Evolutionary conservation across 1,140 invertebrate genomes (phyloP).

Genomic region (Schlechtendalia chinensis): DNA sequence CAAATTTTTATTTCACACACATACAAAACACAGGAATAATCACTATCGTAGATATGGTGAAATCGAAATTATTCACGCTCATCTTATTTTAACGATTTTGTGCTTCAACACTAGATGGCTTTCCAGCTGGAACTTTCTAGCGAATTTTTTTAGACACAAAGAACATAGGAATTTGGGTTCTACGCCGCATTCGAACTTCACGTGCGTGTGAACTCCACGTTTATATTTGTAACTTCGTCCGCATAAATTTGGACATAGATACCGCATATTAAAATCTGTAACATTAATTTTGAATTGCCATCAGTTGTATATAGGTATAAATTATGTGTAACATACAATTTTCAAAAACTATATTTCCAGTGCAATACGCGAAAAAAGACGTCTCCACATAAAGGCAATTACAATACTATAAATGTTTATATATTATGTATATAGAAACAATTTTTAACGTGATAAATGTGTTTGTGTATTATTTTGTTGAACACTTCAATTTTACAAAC

Average conservation of each 20-base stretch:
- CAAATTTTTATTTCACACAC: neutral
- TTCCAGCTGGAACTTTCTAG: constrained; percentile 20
- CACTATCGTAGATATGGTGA: neutral
- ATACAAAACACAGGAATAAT: neutral
- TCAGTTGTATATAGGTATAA: too few relatives aligned
- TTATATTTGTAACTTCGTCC: constrained; percentile 53
- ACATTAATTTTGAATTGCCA: constrained; percentile 3
- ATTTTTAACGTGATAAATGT: neutral
- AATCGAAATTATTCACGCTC: neutral
- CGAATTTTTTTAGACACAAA: constrained; percentile 55
- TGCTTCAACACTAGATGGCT: constrained; percentile 40
- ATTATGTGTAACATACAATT: constrained; percentile 2
- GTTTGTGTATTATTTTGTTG: too few relatives aligned
- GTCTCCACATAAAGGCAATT: neutral
- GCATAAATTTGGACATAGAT: constrained; percentile 50
- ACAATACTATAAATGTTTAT: neutral
- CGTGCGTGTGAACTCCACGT: constrained; percentile 55
- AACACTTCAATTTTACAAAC: too few relatives aligned
- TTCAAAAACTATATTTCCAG: neutral
- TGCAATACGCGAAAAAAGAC: neutral
- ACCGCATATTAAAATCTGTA: constrained; percentile 20
- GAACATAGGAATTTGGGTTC: constrained; percentile 59
- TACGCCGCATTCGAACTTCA: constrained; percentile 61
- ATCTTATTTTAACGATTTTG: constrained; percentile 18
- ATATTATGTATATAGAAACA: too few relatives aligned